phyloP scores from a whole-genome alignment of 2,888 invertebrate genomes.

The Lepidocyrtoides sp. region DNA sequence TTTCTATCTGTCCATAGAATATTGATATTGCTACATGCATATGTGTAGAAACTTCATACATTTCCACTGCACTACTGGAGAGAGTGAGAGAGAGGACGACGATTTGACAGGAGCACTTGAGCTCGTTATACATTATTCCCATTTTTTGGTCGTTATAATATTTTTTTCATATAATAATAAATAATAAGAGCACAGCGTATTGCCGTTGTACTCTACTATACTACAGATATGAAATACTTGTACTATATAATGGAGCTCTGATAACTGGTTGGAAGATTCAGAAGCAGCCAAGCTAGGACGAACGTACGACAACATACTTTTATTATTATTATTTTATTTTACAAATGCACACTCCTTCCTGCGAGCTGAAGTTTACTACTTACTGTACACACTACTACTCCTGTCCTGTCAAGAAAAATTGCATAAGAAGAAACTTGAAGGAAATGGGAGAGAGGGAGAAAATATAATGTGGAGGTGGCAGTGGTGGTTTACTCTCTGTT shows the following conservation, averaged over 20 bases:
- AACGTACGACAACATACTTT: too few species aligned
- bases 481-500: conserved; percentile 67
- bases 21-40: conserved; percentile 77
- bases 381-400: background rate
- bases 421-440: conserved; percentile 74
- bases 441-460: conserved; percentile 31
- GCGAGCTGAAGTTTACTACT: background rate
- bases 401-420: conserved; percentile 75
- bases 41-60: conserved; percentile 21
- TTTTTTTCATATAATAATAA: conserved; percentile 50
- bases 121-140: conserved; percentile 72
- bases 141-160: conserved; percentile 67
- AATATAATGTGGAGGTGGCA: conserved; percentile 72
- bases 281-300: background rate
- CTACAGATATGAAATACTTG: conserved; percentile 23
- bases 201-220: background rate
- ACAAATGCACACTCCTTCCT: background rate
- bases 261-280: conserved; percentile 36
- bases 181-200: conserved; percentile 5
- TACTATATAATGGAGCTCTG: conserved; percentile 26
- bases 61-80: background rate
- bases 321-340: too few species aligned
- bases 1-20: conserved; percentile 74
- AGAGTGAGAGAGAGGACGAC: background rate
- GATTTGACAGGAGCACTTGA: conserved; percentile 77